These are phyloP conservation scores for Danaus chrysippus DNA, from an alignment of 2,888 invertebrate genomes.

Conservation along the genomic window DNA sequence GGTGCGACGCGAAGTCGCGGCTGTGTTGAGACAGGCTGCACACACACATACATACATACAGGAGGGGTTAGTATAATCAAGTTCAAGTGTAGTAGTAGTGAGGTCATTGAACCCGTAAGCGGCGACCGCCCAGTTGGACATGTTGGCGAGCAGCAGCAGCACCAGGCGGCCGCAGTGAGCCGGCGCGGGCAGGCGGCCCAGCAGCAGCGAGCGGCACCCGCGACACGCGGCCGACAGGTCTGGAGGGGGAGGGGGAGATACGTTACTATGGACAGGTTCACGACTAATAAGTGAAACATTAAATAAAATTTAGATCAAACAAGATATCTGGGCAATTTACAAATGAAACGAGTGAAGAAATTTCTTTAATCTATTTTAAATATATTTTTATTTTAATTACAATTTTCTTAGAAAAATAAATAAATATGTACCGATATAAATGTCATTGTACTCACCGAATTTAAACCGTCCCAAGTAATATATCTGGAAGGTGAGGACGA, in stretches of 20 bases:
- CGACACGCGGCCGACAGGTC: constrained; percentile 41
- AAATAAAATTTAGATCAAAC: too few relatives aligned
- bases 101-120: constrained; percentile 78
- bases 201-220: constrained; percentile 44
- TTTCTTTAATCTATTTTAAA: too few relatives aligned
- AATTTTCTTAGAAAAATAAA: background rate
- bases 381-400: too few relatives aligned
- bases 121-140: constrained; percentile 84
- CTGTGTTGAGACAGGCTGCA: constrained; percentile 79
- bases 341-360: background rate
- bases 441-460: constrained; percentile 70
- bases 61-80: background rate
- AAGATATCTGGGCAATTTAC: too few relatives aligned
- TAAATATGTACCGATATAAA: background rate
- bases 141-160: constrained; percentile 80
- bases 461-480: constrained; percentile 88
- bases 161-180: constrained; percentile 77
- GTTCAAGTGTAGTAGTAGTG: background rate
- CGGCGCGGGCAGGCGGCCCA: constrained; percentile 58
- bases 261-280: too few relatives aligned
- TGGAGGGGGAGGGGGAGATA: background rate
- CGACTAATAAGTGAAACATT: too few relatives aligned
- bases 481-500: constrained; percentile 85
- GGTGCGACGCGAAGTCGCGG: constrained; percentile 89
- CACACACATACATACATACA: background rate